Base-by-base conservation (phyloP, 1,140 invertebrate genomes). In the Bombus turneri region DNA sequence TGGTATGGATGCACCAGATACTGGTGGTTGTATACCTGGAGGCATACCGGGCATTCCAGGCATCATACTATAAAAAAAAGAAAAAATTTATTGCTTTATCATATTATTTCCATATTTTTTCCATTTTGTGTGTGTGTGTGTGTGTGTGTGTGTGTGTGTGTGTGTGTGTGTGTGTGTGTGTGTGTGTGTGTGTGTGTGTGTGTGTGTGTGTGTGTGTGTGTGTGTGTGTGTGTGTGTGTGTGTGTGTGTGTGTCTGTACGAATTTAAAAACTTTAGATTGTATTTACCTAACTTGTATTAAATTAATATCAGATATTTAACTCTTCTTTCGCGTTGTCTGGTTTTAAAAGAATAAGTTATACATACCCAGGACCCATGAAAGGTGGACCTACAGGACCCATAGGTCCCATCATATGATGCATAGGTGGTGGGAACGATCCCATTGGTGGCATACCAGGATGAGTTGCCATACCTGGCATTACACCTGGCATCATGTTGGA, bases 301-400 rank as follows among this genome's bases (percentile, higher is more conserved):
- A 85, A 85, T 75, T 85, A 85, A 81, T 81, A 81, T 74, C 71
- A 85, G 43, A 75, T 75, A 85, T 81, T 64, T 85, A 75, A 81
- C 18, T 85, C 79, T 81, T 85, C 84, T 85, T 85, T 85, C 39
- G 53, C 71, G 62, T 64, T 81, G 71, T 81, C 84, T 81, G 84
- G 69, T 85, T 85, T 81, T 68, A 74, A 73, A 85, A 86, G 66
- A 86, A 84, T 83, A 47, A 88, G 64, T 81, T 81, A 78, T 85
- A 90, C 91, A 96, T 96, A 97, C 96, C 96, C 96, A 86, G 95
- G 97, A 85, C 96, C 96, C 97, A 98, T 97, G 90, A 97, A 97
- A 64, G 96, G 97, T 81, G 95, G 96, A 82, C 96, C 96, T 93
- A 97, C 95, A 72, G 96, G 96, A 64, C 97, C 96, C 95, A 97